A percentile compares a stretch with the other conserved stretches of the same genome.
phyloP scores from a whole-genome alignment of 2,888 invertebrate genomes.

The Rhimphoctona megacephalus region DNA sequence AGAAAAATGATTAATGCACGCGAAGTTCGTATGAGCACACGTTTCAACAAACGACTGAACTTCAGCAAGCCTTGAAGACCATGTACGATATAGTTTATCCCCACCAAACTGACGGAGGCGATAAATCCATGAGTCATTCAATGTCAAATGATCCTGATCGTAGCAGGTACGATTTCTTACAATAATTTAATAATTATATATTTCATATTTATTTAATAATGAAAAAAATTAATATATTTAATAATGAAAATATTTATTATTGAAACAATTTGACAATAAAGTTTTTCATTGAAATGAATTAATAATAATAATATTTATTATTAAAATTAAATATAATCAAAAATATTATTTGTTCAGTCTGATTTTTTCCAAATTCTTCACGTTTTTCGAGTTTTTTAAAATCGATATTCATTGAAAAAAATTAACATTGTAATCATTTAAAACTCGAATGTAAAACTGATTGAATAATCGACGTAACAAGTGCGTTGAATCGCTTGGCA shows the following conservation, averaged over 20 bases:
- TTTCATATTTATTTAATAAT: too few species aligned
- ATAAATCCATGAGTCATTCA: conserved; percentile 15
- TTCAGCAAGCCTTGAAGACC: not conserved
- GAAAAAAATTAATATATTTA: too few species aligned
- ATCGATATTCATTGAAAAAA: not conserved
- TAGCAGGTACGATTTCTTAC: not conserved
- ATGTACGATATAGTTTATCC: conserved; percentile 28
- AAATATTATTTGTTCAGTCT: not conserved
- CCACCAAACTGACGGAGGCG: conserved; percentile 6
- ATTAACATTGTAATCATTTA: not conserved
- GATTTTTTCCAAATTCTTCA: not conserved
- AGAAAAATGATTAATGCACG: not conserved
- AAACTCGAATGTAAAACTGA: not conserved
- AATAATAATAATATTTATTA: not conserved
- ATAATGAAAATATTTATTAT: not conserved
- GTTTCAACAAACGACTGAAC: conserved; percentile 46
- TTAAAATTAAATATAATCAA: not conserved
- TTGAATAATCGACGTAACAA: conserved; percentile 62
- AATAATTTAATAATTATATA: not conserved
- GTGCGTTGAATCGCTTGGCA: conserved; percentile 31
- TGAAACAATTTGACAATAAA: not conserved
- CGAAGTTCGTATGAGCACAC: conserved; percentile 13
- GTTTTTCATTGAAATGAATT: not conserved
- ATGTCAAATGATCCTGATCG: not conserved
- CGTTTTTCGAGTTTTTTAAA: not conserved